Evolutionary conservation across 2,888 invertebrate genomes (phyloP).

Genomic region (Zygogramma bicolorata): DNA sequence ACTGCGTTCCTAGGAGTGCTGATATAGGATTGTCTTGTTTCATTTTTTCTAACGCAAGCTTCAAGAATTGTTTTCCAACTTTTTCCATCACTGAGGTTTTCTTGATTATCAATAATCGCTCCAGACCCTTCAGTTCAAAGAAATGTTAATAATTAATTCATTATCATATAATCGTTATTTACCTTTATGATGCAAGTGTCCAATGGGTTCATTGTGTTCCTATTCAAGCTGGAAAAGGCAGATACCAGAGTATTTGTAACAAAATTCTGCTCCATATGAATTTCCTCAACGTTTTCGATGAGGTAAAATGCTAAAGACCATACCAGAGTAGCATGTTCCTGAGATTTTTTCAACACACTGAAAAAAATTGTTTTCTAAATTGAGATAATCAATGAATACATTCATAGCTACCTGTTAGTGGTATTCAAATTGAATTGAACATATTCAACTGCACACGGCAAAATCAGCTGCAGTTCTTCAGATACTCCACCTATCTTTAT

Average conservation of each 20-base stretch:
- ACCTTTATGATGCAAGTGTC: constrained; percentile 60
- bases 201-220: constrained; percentile 26
- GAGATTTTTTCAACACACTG: constrained; percentile 63
- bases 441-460: constrained; percentile 69
- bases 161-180: constrained; percentile 19
- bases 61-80: constrained; percentile 75
- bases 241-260: constrained; percentile 71
- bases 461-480: constrained; percentile 69
- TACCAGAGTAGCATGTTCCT: constrained; percentile 77
- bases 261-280: constrained; percentile 72
- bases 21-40: constrained; percentile 77
- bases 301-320: constrained; percentile 84
- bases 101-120: constrained; percentile 74
- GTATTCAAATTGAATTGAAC: constrained; percentile 68
- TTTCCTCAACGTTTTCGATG: constrained; percentile 78
- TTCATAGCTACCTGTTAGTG: constrained; percentile 58
- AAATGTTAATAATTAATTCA: neutral
- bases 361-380: constrained; percentile 29
- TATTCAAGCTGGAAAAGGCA: constrained; percentile 59
- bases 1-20: constrained; percentile 79
- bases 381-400: neutral
- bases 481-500: constrained; percentile 66
- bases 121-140: constrained; percentile 72
- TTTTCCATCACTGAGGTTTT: constrained; percentile 68
- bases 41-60: constrained; percentile 77